Conservation (phyloP, 2,888 invertebrate species). For the Pantelozetes paolii region DNA sequence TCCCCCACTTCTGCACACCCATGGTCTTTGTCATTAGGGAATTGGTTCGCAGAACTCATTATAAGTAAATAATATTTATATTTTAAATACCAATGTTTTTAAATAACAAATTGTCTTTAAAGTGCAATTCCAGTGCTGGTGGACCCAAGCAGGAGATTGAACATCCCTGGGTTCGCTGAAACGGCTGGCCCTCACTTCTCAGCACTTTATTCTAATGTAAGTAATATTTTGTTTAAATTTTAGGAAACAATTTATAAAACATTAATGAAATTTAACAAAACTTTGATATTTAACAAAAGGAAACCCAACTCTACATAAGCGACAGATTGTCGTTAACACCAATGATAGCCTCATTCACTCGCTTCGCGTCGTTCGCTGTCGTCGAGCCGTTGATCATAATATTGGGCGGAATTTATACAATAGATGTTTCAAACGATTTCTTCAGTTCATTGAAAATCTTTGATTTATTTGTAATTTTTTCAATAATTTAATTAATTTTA, state of each 20-base stretch:
- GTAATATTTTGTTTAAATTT: background rate
- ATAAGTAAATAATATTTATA: background rate
- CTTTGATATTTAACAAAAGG: background rate
- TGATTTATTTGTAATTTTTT: background rate
- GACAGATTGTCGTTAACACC: background rate
- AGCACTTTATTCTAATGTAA: background rate
- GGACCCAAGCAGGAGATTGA: background rate
- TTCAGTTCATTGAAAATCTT: background rate
- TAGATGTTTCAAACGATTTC: background rate
- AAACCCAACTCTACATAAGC: background rate
- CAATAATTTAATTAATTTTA: background rate
- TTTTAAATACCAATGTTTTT: background rate
- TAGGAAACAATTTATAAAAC: background rate
- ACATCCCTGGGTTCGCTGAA: background rate
- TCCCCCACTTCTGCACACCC: background rate
- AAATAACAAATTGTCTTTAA: too few relatives aligned
- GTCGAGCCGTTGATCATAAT: background rate
- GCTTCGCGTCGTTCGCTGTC: background rate
- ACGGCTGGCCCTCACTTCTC: background rate
- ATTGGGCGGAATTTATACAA: background rate
- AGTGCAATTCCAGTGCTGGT: background rate
- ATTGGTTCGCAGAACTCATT: background rate
- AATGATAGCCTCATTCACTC: background rate
- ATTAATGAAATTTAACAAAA: background rate
- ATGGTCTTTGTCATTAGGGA: background rate